phyloP scores from a whole-genome alignment of 2,797 vertebrate species.

The Tympanoctomys barrerae region DNA sequence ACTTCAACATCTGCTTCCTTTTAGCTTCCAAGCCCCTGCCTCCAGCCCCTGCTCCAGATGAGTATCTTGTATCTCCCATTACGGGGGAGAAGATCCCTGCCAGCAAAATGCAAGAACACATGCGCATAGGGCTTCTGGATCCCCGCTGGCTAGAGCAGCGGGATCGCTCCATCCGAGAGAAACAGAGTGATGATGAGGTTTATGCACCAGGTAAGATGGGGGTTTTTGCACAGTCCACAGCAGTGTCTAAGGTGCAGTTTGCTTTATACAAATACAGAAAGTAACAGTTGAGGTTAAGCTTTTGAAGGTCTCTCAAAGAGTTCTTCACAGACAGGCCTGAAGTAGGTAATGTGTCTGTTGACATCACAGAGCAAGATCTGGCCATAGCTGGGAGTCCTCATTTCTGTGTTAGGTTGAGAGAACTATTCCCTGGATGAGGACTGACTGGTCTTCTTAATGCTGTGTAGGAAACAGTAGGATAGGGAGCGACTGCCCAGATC shows the following conservation, averaged over 20 bases:
- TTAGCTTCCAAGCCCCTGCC: constrained; percentile 94
- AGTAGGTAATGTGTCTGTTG: neutral
- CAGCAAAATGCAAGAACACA: constrained; percentile 99
- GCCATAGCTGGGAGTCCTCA: neutral
- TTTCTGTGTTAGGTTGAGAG: neutral
- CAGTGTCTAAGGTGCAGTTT: neutral
- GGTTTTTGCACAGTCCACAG: neutral
- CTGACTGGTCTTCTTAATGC: neutral
- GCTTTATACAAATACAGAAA: constrained; percentile 34
- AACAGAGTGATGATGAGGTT: constrained; percentile 98
- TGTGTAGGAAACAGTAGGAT: neutral
- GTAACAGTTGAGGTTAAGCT: neutral
- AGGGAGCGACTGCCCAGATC: neutral
- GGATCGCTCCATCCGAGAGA: constrained; percentile 96
- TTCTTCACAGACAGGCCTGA: neutral
- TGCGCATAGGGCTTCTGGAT: constrained; percentile 98
- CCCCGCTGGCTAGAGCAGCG: constrained; percentile 99
- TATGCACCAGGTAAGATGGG: constrained; percentile 94
- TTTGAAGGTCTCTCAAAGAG: neutral
- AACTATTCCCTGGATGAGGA: neutral
- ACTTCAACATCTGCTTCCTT: constrained; percentile 47
- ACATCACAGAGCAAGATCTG: neutral
- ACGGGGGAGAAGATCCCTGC: constrained; percentile 99
- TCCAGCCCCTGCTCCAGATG: constrained; percentile 90
- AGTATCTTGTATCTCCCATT: constrained; percentile 98